Base-by-base conservation (phyloP, 2,888 invertebrate species). In the Zhengitettix transpicula region DNA sequence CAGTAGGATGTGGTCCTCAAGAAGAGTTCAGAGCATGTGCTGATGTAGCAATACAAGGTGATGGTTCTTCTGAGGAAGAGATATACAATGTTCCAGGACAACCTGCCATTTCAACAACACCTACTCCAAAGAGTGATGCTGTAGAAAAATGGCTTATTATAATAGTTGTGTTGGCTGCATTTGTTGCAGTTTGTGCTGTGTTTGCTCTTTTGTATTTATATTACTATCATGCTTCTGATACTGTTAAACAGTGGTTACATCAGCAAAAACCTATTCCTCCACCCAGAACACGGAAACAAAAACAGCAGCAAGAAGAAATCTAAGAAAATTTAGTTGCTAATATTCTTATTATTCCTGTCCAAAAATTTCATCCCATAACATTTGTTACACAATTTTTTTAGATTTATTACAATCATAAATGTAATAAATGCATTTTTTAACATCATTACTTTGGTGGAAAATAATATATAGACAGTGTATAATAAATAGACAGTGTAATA, bases 1-100 rank as follows among this genome's bases (percentile, higher is more conserved):
- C 84, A 0, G 85, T 92, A 1, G 92, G 92, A 0, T 92, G 92
- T 69, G 92, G 92, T 0, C 87, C 87, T 0, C 92, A 47, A n/a
- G 47, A 47, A 47, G 47, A 47, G 8, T 47, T 47, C 47, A 12
- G 47, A 5, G 12, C 47, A 12, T 47, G 47, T 47, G 47, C 47
- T n/a, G 47, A 47, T 8, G n/a, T 47, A 14, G 47, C 47, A 12
- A 47, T 47, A 12, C 14, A 47, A n/a, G 47, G n/a, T 5, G 47
- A n/a, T 47, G 47, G n/a, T 14, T 12, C n/a, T 47, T n/a, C 47
- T 5, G 47, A 47, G n/a, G 47, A 14, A 47, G 47, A 47, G 8
- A n/a, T 5, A 7, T 14, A 12, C 14, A 47, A 12, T 8, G 9
- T 14, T 14, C 12, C 47, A 14, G 47, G 14, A 12, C 3, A 47